phyloP scores from a whole-genome alignment of 35 echinoderm and acorn worm species.

The Apostichopus japonicus region DNA sequence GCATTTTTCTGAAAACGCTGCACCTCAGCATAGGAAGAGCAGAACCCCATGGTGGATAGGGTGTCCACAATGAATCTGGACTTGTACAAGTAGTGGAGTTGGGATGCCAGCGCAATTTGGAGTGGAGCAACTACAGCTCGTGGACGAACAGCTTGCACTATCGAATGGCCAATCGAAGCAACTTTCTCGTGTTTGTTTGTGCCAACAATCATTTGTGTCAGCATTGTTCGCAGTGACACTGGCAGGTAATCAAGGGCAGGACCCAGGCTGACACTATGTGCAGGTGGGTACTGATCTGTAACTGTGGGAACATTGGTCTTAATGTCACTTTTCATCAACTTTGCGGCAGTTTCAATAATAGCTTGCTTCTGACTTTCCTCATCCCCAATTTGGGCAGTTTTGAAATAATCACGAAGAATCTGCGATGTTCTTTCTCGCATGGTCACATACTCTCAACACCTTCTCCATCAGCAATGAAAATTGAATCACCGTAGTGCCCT shows the following conservation, averaged over 20 bases:
- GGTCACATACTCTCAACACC: constrained; percentile 66
- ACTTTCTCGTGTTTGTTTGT: constrained; percentile 25
- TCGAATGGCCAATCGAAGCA: neutral
- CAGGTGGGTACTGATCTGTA: constrained; percentile 58
- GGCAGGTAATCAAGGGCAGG: constrained; percentile 57
- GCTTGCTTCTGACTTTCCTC: constrained; percentile 55
- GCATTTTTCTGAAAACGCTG: constrained; percentile 30
- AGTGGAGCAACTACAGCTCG: constrained; percentile 4
- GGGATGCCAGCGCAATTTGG: constrained; percentile 1
- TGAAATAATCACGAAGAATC: constrained; percentile 59
- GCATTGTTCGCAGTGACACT: constrained; percentile 32
- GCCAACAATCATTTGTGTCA: constrained; percentile 57
- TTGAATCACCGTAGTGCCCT: constrained; percentile 60
- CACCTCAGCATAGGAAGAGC: constrained; percentile 31
- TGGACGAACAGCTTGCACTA: constrained; percentile 28
- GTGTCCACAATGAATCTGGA: constrained; percentile 8
- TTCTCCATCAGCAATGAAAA: constrained; percentile 54
- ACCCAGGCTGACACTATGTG: constrained; percentile 60
- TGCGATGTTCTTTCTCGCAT: constrained; percentile 39
- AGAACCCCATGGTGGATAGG: neutral
- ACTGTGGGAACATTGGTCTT: constrained; percentile 65
- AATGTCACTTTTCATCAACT: constrained; percentile 79
- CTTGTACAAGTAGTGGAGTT: neutral
- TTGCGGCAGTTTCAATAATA: constrained; percentile 79
- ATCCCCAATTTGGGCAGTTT: constrained; percentile 1